A percentile compares a stretch with the other conserved stretches of the same genome.
Evolutionary conservation across 2,113 vertebrate genomes (phyloP).

Genomic region (Caretta caretta): DNA sequence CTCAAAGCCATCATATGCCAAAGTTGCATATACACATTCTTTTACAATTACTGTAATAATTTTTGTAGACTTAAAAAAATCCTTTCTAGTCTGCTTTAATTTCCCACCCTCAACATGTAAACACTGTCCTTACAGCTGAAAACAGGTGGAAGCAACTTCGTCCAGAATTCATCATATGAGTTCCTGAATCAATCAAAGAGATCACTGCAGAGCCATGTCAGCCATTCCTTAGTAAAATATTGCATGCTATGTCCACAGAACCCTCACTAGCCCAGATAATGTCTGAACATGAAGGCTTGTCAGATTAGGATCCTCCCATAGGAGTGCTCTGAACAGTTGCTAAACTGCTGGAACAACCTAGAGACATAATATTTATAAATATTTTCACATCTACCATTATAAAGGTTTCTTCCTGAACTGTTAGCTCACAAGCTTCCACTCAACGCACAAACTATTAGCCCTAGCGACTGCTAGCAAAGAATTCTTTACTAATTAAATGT

Average conservation of each 20-base stretch:
- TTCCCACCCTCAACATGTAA: background rate
- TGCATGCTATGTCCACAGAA: rapidly evolving
- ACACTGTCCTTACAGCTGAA: background rate
- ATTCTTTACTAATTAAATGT: background rate
- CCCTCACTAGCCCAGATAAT: background rate
- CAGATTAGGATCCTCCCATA: background rate
- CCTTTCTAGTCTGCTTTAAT: background rate
- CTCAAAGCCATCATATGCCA: background rate
- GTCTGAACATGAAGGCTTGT: background rate
- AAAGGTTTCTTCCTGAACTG: slow-evolving; percentile 33
- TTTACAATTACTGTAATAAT: background rate
- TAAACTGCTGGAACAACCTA: slow-evolving; percentile 10
- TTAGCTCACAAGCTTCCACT: slow-evolving; percentile 10
- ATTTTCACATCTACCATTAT: slow-evolving; percentile 31
- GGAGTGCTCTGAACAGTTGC: slow-evolving; percentile 1
- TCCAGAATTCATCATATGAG: background rate
- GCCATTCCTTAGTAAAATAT: background rate
- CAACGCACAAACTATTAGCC: background rate
- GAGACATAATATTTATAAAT: slow-evolving; percentile 44
- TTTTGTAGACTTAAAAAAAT: background rate
- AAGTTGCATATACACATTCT: background rate
- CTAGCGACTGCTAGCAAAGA: background rate
- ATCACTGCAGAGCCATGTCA: background rate
- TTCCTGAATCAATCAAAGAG: background rate
- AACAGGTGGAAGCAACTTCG: background rate